Conservation (phyloP, 2,113 vertebrate species). For the Regulus satrapa region DNA sequence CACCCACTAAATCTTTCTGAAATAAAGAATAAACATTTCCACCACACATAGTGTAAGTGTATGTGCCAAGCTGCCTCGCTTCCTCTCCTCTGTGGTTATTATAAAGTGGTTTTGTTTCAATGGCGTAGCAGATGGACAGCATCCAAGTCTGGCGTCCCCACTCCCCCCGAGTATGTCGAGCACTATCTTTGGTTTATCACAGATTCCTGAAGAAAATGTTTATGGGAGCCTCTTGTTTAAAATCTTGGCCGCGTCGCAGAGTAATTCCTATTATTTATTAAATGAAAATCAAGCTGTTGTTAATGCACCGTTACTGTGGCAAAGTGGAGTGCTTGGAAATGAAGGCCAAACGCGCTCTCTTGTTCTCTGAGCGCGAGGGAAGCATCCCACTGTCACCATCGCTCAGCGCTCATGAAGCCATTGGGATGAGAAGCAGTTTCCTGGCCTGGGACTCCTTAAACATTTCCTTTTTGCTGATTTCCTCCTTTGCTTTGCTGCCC, state of each 20-base stretch:
- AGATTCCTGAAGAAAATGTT: conserved; percentile 57
- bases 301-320: conserved; percentile 18
- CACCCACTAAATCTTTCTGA: conserved; percentile 68
- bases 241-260: not conserved
- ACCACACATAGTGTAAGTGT: conserved; percentile 52
- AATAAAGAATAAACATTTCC: conserved; percentile 68
- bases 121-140: conserved; percentile 47
- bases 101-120: conserved; percentile 59
- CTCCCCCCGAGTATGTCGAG: not conserved
- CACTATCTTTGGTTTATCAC: conserved; percentile 32
- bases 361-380: not conserved
- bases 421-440: not conserved
- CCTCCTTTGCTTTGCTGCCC: not conserved
- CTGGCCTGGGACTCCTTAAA: not conserved
- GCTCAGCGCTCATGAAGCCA: fast-evolving
- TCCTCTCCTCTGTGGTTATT: conserved; percentile 53
- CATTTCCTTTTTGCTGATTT: not conserved
- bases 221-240: conserved; percentile 58
- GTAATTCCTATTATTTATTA: conserved; percentile 48
- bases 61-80: conserved; percentile 42
- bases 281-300: conserved; percentile 38
- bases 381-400: not conserved
- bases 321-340: not conserved
- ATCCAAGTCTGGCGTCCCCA: conserved; percentile 33
- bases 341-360: not conserved